Conservation (phyloP, 2,797 vertebrate species). For the Vireo griseus region DNA sequence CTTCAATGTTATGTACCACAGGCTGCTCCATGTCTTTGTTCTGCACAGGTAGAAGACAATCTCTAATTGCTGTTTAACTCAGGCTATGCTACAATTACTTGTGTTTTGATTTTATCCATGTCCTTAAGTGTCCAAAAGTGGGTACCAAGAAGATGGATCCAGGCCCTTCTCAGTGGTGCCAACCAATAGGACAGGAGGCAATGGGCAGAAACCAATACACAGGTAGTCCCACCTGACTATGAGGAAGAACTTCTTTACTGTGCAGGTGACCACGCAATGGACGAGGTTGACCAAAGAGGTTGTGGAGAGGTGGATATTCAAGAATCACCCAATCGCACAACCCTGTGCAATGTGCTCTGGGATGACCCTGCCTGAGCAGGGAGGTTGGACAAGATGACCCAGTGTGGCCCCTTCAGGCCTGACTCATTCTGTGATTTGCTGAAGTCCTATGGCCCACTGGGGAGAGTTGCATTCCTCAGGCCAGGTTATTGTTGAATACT, state of each 20-base stretch:
- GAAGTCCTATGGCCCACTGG: neutral
- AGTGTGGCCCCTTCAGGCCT: neutral
- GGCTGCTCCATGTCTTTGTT: neutral
- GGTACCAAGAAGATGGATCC: neutral
- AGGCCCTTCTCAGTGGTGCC: neutral
- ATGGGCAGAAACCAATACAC: neutral
- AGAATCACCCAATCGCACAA: neutral
- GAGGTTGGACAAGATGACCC: neutral
- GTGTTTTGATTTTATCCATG: neutral
- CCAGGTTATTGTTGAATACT: neutral
- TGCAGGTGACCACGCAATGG: neutral
- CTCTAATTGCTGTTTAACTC: neutral
- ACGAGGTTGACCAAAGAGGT: accelerated
- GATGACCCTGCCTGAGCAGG: neutral
- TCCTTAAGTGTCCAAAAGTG: neutral
- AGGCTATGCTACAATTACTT: neutral
- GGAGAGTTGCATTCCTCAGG: neutral
- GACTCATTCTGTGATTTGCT: neutral
- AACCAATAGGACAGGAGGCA: neutral
- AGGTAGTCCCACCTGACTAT: neutral
- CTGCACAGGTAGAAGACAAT: neutral
- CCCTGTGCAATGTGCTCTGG: neutral
- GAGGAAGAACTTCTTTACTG: neutral
- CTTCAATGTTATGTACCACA: neutral
- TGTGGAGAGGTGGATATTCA: neutral